phyloP scores from a whole-genome alignment of 2,888 invertebrate species.

The Macrosoma leucophasiata region DNA sequence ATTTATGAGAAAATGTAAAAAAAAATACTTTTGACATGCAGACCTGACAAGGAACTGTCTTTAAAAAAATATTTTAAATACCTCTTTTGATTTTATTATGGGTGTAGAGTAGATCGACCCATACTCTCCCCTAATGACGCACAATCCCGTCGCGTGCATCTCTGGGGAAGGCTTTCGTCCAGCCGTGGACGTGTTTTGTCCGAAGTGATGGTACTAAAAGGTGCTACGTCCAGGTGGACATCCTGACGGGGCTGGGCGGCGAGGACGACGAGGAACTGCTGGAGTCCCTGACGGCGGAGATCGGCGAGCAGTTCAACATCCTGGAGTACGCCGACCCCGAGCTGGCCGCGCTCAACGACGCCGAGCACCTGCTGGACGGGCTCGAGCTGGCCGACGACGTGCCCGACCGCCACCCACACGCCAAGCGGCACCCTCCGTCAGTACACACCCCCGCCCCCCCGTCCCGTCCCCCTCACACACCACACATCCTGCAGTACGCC shows the following conservation, averaged over 20 bases:
- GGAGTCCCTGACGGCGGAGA: conserved; percentile 82
- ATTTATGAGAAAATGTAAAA: no score
- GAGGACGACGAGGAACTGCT: conserved; percentile 93
- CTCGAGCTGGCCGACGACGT: conserved; percentile 87
- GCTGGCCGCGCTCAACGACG: conserved; percentile 85
- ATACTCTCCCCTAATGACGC: no score
- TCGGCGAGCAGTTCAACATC: conserved; percentile 96
- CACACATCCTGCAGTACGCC: conserved; percentile 95
- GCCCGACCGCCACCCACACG: conserved; percentile 80
- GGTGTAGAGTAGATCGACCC: no score
- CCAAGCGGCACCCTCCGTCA: conserved; percentile 55
- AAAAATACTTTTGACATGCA: no score
- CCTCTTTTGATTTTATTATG: no score
- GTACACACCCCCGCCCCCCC: no score
- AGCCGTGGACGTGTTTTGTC: no score
- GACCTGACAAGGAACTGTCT: no score
- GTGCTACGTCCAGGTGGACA: conserved; percentile 75
- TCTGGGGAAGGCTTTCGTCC: no score
- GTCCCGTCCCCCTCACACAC: no score
- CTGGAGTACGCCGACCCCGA: conserved; percentile 97
- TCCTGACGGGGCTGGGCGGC: conserved; percentile 87
- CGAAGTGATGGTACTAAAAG: neutral
- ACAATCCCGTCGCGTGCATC: no score
- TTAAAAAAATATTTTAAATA: no score
- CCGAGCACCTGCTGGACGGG: conserved; percentile 90